Percentiles rank a stretch among this genome's conserved stretches.
These are phyloP conservation scores for Aspiorhynchus laticeps DNA, from an alignment of 2,113 vertebrate species.

Conservation along the genomic window DNA sequence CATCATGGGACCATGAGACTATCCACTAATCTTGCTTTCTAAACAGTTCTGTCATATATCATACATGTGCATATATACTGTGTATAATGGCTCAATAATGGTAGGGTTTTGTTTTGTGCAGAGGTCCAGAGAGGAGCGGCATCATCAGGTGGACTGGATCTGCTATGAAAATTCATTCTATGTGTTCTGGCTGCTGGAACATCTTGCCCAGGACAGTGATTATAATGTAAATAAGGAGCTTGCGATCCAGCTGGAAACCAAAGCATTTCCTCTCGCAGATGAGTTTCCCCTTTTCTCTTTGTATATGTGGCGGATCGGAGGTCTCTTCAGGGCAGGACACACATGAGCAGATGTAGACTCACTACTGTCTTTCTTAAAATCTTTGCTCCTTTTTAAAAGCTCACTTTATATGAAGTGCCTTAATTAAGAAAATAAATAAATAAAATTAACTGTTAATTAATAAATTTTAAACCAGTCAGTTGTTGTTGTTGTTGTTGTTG, in stretches of 20 bases:
- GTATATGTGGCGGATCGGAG: constrained; percentile 82
- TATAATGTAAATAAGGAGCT: constrained; percentile 61
- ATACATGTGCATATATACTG: neutral
- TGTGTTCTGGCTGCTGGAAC: constrained; percentile 81
- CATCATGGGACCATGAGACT: too few species aligned
- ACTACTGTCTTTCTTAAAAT: neutral
- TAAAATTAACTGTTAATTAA: too few species aligned
- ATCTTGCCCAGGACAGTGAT: constrained; percentile 72
- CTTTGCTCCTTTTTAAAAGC: neutral
- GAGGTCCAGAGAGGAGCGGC: constrained; percentile 11
- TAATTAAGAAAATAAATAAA: neutral
- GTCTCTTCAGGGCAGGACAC: constrained; percentile 70
- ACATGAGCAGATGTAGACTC: constrained; percentile 37
- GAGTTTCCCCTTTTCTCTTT: constrained; percentile 87
- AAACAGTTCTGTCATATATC: too few species aligned
- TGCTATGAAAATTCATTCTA: constrained; percentile 85
- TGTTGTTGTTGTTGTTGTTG: too few species aligned
- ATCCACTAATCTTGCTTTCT: too few species aligned
- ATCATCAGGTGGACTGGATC: constrained; percentile 66
- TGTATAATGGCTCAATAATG: neutral
- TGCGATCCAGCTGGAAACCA: constrained; percentile 76
- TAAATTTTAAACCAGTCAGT: neutral
- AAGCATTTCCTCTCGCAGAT: constrained; percentile 77
- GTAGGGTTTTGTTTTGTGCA: constrained; percentile 36
- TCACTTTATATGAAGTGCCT: neutral